Percentiles rank a stretch among this genome's conserved stretches.
phyloP scores from a whole-genome alignment of 2,113 vertebrate genomes.

The Rhabdomys dilectus region DNA sequence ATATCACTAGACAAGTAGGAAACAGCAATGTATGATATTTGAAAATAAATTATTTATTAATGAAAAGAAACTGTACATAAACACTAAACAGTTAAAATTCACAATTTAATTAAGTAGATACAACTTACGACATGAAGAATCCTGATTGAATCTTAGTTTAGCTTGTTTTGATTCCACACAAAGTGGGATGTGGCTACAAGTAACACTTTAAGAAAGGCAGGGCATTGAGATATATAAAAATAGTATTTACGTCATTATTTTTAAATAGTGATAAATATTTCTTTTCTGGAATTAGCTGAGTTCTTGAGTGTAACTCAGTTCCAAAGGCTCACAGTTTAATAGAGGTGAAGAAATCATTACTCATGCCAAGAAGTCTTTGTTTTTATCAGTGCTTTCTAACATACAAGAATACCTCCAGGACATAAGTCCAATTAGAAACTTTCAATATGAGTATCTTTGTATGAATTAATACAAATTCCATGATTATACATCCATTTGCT shows the following conservation, averaged over 20 bases:
- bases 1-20: neutral
- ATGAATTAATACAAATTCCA: neutral
- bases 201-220: neutral
- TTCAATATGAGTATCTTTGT: neutral
- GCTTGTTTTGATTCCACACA: neutral
- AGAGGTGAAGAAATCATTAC: neutral
- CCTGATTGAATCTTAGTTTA: neutral
- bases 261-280: neutral
- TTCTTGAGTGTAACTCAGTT: neutral
- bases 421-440: constrained; percentile 1
- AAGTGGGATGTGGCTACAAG: neutral
- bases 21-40: neutral
- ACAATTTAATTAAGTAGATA: neutral
- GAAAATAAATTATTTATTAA: neutral
- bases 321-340: neutral
- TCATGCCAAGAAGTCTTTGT: neutral
- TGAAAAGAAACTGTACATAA: neutral
- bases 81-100: neutral
- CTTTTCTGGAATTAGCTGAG: neutral
- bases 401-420: neutral
- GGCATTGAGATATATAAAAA: neutral
- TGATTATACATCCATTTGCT: neutral
- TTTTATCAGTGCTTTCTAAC: neutral
- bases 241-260: neutral
- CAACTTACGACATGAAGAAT: neutral